Conservation (phyloP, 2,888 invertebrate genomes). For the Nineta flava region DNA sequence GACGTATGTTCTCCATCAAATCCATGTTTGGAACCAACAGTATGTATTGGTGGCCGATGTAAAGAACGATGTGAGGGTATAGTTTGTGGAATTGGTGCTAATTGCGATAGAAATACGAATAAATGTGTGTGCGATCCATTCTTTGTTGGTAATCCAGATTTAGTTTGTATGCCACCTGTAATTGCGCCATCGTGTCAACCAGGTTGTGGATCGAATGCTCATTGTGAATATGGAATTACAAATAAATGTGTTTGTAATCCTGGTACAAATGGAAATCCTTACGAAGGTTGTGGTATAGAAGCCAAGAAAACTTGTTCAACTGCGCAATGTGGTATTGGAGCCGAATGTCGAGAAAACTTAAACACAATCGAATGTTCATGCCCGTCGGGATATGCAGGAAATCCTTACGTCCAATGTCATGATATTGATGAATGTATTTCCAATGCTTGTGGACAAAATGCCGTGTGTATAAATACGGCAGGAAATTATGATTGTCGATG, state of each 20-base stretch:
- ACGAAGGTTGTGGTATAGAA: slow-evolving; percentile 58
- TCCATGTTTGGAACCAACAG: slow-evolving; percentile 61
- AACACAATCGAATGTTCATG: slow-evolving; percentile 69
- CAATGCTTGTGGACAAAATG: slow-evolving; percentile 68
- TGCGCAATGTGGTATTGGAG: slow-evolving; percentile 59
- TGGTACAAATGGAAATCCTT: slow-evolving; percentile 76
- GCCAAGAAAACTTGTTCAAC: slow-evolving; percentile 54
- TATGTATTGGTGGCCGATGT: slow-evolving; percentile 77
- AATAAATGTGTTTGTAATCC: slow-evolving; percentile 72
- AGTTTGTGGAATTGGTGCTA: slow-evolving; percentile 77
- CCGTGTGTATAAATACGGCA: slow-evolving; percentile 77
- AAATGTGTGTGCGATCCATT: slow-evolving; percentile 76
- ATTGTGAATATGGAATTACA: slow-evolving; percentile 63
- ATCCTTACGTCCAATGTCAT: slow-evolving; percentile 71
- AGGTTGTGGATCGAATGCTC: slow-evolving; percentile 66
- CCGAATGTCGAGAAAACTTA: slow-evolving; percentile 61
- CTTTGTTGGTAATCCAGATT: slow-evolving; percentile 77
- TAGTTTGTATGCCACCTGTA: slow-evolving; percentile 79
- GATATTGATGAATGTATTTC: slow-evolving; percentile 71
- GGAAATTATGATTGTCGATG: slow-evolving; percentile 85
- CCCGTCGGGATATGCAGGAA: slow-evolving; percentile 68
- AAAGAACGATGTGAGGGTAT: slow-evolving; percentile 76
- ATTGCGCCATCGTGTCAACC: slow-evolving; percentile 64
- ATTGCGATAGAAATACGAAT: slow-evolving; percentile 63
- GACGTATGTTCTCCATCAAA: slow-evolving; percentile 65